Conservation (phyloP, 2,888 invertebrate species). For the Hoplodrina blanda region DNA sequence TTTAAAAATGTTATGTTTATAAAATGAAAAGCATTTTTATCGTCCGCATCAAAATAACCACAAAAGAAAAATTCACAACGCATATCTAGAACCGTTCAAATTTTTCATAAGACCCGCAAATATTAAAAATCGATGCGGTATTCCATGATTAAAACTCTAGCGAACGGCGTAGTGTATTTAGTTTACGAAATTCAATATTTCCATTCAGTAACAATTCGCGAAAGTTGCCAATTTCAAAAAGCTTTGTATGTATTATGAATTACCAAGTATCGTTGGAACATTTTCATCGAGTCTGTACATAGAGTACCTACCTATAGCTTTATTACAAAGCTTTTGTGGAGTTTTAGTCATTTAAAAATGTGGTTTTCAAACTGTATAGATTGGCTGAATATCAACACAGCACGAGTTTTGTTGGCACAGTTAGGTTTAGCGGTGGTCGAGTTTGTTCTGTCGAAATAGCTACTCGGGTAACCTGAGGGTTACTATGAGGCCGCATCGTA, state of each 20-base stretch:
- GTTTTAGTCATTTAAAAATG: slow-evolving; percentile 37
- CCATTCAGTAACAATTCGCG: slow-evolving; percentile 58
- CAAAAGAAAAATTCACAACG: slow-evolving; percentile 1
- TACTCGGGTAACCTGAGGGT: slow-evolving; percentile 16
- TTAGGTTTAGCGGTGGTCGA: slow-evolving; percentile 6
- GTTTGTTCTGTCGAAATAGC: slow-evolving; percentile 26
- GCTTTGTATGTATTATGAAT: slow-evolving; percentile 59
- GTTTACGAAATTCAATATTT: slow-evolving; percentile 65
- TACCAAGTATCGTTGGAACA: slow-evolving; percentile 46
- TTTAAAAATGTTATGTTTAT: not conserved
- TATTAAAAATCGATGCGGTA: slow-evolving; percentile 39
- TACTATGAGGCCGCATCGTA: slow-evolving; percentile 26
- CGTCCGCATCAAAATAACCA: slow-evolving; percentile 1
- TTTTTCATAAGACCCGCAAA: slow-evolving; percentile 2
- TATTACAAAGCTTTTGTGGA: slow-evolving; percentile 37
- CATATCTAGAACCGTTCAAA: slow-evolving; percentile 1
- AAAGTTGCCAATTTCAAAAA: slow-evolving; percentile 65
- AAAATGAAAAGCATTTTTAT: not conserved
- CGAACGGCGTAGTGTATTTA: slow-evolving; percentile 45
- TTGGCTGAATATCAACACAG: slow-evolving; percentile 40
- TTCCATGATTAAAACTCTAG: slow-evolving; percentile 34
- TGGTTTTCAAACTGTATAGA: slow-evolving; percentile 27
- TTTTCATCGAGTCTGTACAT: slow-evolving; percentile 44
- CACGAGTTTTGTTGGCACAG: slow-evolving; percentile 14
- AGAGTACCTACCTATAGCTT: slow-evolving; percentile 31